phyloP scores from a whole-genome alignment of 2,113 vertebrate species.

The Phylloscopus trochilus region DNA sequence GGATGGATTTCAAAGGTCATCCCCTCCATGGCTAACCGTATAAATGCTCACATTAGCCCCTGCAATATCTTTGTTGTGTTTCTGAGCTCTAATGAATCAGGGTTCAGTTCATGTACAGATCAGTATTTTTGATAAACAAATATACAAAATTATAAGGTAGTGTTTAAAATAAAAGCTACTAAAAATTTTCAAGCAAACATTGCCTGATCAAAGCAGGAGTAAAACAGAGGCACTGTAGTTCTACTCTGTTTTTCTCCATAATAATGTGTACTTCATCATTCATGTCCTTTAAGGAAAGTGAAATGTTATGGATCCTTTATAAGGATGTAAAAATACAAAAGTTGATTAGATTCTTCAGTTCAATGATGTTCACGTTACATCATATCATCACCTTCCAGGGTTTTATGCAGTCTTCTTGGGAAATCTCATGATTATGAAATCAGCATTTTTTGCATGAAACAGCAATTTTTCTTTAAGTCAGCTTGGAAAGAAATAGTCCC shows the following conservation, averaged over 20 bases:
- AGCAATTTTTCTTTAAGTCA: background rate
- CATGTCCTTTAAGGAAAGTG: background rate
- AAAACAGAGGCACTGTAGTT: background rate
- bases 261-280: background rate
- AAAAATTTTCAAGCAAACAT: background rate
- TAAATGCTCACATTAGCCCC: background rate
- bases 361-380: background rate
- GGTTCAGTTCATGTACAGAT: background rate
- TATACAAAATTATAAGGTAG: background rate
- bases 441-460: background rate
- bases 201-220: background rate
- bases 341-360: background rate
- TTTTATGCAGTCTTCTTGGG: background rate
- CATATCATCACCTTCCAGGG: fast-evolving
- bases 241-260: background rate
- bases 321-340: background rate
- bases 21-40: background rate
- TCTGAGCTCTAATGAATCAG: background rate
- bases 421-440: background rate
- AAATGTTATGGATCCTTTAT: background rate
- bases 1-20: background rate
- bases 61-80: background rate
- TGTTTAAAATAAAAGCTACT: background rate
- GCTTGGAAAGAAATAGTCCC: background rate
- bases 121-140: background rate